Evolutionary conservation across 2,888 invertebrate species (phyloP), one percentile per base, ranked within the genome.

Genomic region (Bembecia ichneumoniformis): DNA sequence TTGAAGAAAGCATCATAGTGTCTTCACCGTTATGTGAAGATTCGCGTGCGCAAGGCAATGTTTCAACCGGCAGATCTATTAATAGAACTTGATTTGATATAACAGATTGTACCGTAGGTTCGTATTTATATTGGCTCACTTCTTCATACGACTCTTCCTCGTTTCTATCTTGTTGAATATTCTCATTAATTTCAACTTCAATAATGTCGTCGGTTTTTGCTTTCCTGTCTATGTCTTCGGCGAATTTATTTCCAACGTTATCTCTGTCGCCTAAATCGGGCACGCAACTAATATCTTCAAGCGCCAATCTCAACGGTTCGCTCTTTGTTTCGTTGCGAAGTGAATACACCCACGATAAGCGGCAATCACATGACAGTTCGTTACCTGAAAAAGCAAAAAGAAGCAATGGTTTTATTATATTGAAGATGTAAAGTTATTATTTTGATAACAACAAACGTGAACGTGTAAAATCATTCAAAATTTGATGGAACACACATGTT

Each of bases 361-460:
- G 93, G 68, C 95, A 95, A 80, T 95, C 94, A 78, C 95, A 95
- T 63, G 87, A 88, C 69, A 95, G 90, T 65, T 90, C 90, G 82
- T 95, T 95, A 72, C 93, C 95, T 95, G 91, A 36, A 59, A 69
- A 49, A 55, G 49, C 5, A 28, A 28, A 91, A 36, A 59, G 69
- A 49, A 55, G 49, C 5, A 28, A 28, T 28, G 28, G 9, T 9
- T 28, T 28, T 9, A 28, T 20, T 20, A 20, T 20, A 20, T 20
- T 20, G 5, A 28, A 7, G 28, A 28, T n/a, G n/a, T n/a, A 28
- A 28, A 28, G 9, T 28, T 28, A 7, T 9, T 28, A 28, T 28
- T 3, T 28, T 9, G 28, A 28, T 9, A 5, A 28, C 7, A 28
- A 28, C 9, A 28, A 28, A 28, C 2, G 28, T 9, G 28, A 28